Base-by-base conservation (phyloP, 2,888 invertebrate species). In the Ceratothoa steindachneri region DNA sequence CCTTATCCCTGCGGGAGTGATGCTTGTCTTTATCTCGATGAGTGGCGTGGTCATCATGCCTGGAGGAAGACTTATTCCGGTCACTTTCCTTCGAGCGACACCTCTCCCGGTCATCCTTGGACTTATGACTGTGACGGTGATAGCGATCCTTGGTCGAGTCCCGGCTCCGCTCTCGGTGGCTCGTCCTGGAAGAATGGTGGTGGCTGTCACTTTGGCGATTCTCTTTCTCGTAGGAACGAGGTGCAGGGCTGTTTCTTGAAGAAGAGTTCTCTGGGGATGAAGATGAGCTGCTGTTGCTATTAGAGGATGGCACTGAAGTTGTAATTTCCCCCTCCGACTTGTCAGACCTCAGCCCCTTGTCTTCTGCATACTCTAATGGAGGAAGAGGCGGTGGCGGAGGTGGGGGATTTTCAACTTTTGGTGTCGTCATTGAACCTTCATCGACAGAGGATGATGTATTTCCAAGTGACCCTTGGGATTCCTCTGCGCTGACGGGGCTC, bases 401-500 rank as follows among this genome's bases (percentile, higher is more conserved):
- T n/a, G n/a, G n/a, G n/a, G n/a, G n/a, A n/a, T n/a, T n/a, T n/a
- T 51, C 52, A 2, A 3, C 19, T 51, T 51, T 51, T 15, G 52
- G 19, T 51, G 52, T n/a, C 19, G 15, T 51, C 15, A 51, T 51
- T 1, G 52, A 51, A n/a, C 24, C 60, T 7, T 60, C 24, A 60
- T n/a, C 19, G 19, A 60, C 24, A 24, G 19, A n/a, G 2, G 19
- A n/a, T n/a, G n/a, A n/a, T n/a, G n/a, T n/a, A 12, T 24, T 60
- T 15, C 24, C 60, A 15, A 60, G 60, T 24, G 60, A 60, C 12
- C 60, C 27, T 60, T 60, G 60, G 12, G 60, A 60, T n/a, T 70
- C 70, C 12, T 70, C 70, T 30, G 70, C 70, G 51, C 70, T 70
- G 19, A 70, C 41, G 24, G 70, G 70, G 51, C 70, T 70, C 7